Evolutionary conservation across 2,888 invertebrate species (phyloP).

Genomic region (Metopia argyrocephala): DNA sequence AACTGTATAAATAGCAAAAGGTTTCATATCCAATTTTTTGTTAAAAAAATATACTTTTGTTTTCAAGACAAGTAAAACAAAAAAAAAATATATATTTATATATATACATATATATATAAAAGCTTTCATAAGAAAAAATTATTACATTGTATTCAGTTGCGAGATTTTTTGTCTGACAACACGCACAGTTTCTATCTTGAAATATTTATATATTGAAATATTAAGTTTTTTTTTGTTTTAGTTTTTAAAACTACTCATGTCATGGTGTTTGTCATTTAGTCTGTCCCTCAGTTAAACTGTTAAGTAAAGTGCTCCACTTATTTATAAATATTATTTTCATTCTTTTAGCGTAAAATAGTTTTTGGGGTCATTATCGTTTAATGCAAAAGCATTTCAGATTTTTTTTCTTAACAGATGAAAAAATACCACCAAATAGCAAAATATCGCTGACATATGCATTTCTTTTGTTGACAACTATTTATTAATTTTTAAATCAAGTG

Average conservation of each 20-base stretch:
- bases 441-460: slow-evolving; percentile 22
- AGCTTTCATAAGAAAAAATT: too few relatives aligned
- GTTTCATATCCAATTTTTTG: background rate
- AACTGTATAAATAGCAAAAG: background rate
- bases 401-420: background rate
- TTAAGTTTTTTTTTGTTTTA: background rate
- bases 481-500: slow-evolving; percentile 12
- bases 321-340: slow-evolving; percentile 26
- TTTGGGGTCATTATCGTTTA: slow-evolving; percentile 63
- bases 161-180: background rate
- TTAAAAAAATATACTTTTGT: background rate
- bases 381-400: slow-evolving; percentile 41
- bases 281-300: slow-evolving; percentile 22
- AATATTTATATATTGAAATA: background rate
- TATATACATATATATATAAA: too few relatives aligned
- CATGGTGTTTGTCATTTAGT: background rate
- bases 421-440: background rate
- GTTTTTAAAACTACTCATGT: background rate
- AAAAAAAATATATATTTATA: too few relatives aligned
- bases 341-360: slow-evolving; percentile 53
- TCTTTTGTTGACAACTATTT: slow-evolving; percentile 20
- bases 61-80: background rate
- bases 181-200: background rate
- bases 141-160: too few relatives aligned
- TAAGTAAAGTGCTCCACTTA: slow-evolving; percentile 59